Conservation (phyloP, 2,888 invertebrate species). For the Phyto melanocephala region DNA sequence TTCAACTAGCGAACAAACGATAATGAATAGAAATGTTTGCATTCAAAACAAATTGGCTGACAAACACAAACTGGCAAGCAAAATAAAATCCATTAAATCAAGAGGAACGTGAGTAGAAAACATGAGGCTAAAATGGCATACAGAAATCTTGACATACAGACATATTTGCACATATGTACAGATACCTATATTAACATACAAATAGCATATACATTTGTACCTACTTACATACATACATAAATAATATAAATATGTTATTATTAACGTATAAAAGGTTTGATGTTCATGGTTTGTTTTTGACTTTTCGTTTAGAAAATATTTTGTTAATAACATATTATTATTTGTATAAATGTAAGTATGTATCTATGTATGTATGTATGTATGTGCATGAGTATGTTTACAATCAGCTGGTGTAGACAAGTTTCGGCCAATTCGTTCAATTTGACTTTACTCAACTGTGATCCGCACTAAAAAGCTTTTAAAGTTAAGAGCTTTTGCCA, state of each 20-base stretch:
- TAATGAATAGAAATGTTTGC: constrained; percentile 17
- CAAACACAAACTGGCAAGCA: constrained; percentile 25
- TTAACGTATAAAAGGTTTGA: constrained; percentile 35
- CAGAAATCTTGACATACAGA: not conserved
- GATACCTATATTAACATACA: not conserved
- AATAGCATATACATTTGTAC: not conserved
- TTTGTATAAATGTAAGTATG: not conserved
- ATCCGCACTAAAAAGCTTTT: constrained; percentile 16
- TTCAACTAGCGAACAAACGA: constrained; percentile 48
- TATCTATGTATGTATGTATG: not conserved
- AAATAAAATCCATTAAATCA: constrained; percentile 11
- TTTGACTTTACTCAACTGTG: constrained; percentile 16
- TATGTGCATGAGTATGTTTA: not conserved
- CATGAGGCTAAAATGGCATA: constrained; percentile 21
- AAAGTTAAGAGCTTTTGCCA: constrained; percentile 30
- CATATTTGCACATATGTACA: not conserved
- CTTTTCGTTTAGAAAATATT: not conserved
- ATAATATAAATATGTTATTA: not conserved
- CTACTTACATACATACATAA: not conserved
- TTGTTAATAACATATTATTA: constrained; percentile 24
- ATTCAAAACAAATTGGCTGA: constrained; percentile 21
- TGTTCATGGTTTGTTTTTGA: constrained; percentile 42
- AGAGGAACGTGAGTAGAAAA: constrained; percentile 61
- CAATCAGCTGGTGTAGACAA: constrained; percentile 33
- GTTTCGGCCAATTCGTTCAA: constrained; percentile 6